Percentiles rank a stretch among this genome's conserved stretches.
These are phyloP conservation scores for Rhynchopsitta pachyrhyncha DNA, from an alignment of 2,113 vertebrate species.

Conservation along the genomic window DNA sequence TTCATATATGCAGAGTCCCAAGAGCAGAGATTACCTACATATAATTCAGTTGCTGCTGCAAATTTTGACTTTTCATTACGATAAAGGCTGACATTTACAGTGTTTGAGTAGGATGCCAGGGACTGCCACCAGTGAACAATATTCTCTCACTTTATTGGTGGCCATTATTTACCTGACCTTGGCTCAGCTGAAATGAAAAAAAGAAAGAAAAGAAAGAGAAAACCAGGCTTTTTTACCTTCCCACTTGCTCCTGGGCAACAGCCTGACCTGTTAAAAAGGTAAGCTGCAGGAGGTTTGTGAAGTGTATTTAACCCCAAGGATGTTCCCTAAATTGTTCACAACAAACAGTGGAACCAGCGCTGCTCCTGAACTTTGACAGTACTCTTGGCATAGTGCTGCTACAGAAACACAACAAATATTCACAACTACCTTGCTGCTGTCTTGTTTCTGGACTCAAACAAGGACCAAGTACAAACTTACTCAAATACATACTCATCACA, in stretches of 20 bases:
- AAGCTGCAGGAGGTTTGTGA: neutral
- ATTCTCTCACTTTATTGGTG: neutral
- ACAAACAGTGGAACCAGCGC: neutral
- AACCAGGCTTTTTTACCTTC: neutral
- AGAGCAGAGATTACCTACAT: neutral
- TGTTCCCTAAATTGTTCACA: neutral
- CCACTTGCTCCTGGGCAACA: neutral
- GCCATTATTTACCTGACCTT: neutral
- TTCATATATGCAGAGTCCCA: neutral
- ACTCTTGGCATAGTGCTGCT: fast-evolving
- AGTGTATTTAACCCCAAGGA: neutral
- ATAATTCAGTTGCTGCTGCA: neutral
- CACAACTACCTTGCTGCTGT: neutral
- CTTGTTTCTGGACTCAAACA: neutral
- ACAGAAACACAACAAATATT: neutral
- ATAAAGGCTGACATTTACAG: neutral
- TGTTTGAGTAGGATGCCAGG: neutral
- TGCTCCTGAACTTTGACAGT: neutral
- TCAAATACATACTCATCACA: neutral
- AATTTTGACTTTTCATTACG: neutral
- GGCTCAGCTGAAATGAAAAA: neutral
- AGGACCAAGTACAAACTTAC: neutral
- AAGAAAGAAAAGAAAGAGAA: neutral
- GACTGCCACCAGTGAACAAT: neutral
- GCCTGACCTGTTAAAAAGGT: neutral